A percentile compares a stretch with the other conserved stretches of the same genome.
Evolutionary conservation across 1,140 invertebrate genomes (phyloP).

Genomic region (Colletes gigas): DNA sequence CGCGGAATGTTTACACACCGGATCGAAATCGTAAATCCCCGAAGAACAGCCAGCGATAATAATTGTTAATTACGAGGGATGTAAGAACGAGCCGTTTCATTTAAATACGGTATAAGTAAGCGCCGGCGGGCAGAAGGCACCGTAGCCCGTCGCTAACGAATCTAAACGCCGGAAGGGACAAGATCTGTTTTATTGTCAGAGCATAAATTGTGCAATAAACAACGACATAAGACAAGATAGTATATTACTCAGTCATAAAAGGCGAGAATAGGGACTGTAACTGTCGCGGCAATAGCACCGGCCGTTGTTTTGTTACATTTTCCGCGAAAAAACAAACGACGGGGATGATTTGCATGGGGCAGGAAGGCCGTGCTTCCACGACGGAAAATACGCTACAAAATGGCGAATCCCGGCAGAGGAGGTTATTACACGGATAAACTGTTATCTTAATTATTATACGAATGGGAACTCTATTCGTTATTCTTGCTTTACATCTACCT

Average conservation of each 20-base stretch:
- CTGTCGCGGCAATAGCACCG: neutral
- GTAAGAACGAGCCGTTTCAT: conserved; percentile 36
- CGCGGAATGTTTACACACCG: neutral
- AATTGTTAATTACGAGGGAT: conserved; percentile 42
- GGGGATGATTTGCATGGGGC: conserved; percentile 4
- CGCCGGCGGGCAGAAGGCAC: neutral
- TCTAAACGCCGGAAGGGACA: conserved; percentile 47
- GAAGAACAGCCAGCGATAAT: conserved; percentile 7
- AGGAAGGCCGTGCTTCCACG: neutral
- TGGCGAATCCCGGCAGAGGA: neutral
- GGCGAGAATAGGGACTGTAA: conserved; percentile 26
- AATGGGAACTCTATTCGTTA: no score
- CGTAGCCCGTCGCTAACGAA: conserved; percentile 41
- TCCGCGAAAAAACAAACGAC: neutral
- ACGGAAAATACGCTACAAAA: conserved; percentile 1
- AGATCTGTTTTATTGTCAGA: conserved; percentile 44
- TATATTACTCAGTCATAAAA: conserved; percentile 34
- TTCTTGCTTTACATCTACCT: no score
- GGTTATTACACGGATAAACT: no score
- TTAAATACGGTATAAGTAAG: conserved; percentile 29
- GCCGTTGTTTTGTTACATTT: conserved; percentile 32
- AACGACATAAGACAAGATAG: conserved; percentile 34
- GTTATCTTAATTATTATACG: no score
- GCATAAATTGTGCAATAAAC: conserved; percentile 46
- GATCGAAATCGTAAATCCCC: conserved; percentile 22